phyloP scores from a whole-genome alignment of 2,113 vertebrate species.

The Pica pica region DNA sequence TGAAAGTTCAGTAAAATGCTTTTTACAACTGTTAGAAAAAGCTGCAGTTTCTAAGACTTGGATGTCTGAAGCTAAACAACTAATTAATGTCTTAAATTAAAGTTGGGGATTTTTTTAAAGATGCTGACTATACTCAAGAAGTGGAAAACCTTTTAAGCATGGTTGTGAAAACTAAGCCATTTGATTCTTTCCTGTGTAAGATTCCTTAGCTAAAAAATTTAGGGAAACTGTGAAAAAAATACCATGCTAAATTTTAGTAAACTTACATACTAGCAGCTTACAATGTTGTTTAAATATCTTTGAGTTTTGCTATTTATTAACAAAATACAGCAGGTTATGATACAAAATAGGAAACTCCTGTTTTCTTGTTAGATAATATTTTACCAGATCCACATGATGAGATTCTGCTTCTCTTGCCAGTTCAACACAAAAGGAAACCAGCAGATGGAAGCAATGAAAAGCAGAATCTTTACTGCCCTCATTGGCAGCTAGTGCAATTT shows the following conservation, averaged over 20 bases:
- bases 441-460: slow-evolving; percentile 41
- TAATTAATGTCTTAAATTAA: not conserved
- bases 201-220: not conserved
- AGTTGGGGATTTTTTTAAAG: not conserved
- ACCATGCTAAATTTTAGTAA: not conserved
- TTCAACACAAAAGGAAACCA: slow-evolving; percentile 50
- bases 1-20: not conserved
- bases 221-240: not conserved
- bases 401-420: not conserved
- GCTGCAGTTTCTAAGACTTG: not conserved
- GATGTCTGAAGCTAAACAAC: not conserved
- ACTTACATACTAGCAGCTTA: not conserved
- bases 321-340: not conserved
- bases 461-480: not conserved
- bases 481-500: not conserved
- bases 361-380: not conserved
- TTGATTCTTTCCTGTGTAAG: not conserved
- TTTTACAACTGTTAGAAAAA: not conserved
- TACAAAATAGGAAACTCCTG: not conserved
- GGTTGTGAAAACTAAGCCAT: not conserved
- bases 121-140: not conserved
- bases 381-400: not conserved
- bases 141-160: not conserved
- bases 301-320: not conserved
- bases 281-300: not conserved